Conservation (phyloP, 23 tunicate genomes). For the Styela plicata region DNA sequence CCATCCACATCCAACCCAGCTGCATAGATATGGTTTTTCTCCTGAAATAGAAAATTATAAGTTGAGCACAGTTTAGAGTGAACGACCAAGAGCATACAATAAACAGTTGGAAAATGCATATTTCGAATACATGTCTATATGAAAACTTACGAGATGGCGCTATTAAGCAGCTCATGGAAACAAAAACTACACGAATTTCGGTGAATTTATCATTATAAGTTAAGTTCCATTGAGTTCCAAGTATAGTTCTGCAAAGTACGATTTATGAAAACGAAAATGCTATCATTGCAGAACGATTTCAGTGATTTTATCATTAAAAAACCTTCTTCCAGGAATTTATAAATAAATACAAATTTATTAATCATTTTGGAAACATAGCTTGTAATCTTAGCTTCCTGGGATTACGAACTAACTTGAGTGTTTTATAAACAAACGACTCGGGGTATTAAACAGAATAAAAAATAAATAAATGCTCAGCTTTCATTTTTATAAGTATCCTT, state of each 20-base stretch:
- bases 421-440: neutral
- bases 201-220: too few relatives aligned
- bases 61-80: neutral
- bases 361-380: neutral
- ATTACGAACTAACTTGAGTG: neutral
- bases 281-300: neutral
- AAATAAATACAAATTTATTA: too few relatives aligned
- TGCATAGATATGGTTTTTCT: slow-evolving; percentile 97
- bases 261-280: too few relatives aligned
- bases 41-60: slow-evolving; percentile 40
- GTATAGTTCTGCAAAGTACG: too few relatives aligned
- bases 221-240: too few relatives aligned
- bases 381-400: neutral
- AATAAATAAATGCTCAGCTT: too few relatives aligned
- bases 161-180: neutral
- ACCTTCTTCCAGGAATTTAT: neutral
- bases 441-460: neutral
- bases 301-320: too few relatives aligned
- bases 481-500: too few relatives aligned
- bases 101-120: neutral
- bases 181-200: neutral
- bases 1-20: slow-evolving; percentile 99
- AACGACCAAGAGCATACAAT: neutral
- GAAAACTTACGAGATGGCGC: neutral
- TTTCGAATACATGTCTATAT: neutral